Conservation (phyloP, 2,888 invertebrate genomes). For the Protula sp. region DNA sequence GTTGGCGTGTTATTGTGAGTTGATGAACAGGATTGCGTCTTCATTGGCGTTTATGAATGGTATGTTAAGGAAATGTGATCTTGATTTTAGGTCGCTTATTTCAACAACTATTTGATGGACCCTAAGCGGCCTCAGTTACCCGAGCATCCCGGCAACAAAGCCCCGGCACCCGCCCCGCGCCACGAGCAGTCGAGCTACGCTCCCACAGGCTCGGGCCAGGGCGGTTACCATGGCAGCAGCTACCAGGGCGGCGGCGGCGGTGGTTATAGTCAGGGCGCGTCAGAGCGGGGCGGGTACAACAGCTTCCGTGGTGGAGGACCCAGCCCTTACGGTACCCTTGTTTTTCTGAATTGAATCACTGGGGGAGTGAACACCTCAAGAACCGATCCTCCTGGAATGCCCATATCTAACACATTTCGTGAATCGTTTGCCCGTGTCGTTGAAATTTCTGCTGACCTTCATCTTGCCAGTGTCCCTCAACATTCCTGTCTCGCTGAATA, state of each 20-base stretch:
- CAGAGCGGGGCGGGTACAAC: neutral
- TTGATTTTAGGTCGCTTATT: constrained; percentile 74
- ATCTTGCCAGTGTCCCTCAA: too few species aligned
- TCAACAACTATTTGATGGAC: constrained; percentile 92
- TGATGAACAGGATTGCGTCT: too few species aligned
- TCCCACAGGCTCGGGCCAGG: constrained; percentile 6
- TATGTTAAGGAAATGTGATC: too few species aligned
- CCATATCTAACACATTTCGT: too few species aligned
- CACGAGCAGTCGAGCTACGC: constrained; percentile 15
- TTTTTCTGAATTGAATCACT: too few species aligned
- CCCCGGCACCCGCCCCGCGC: constrained; percentile 13
- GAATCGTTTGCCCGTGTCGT: too few species aligned
- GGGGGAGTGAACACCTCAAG: too few species aligned
- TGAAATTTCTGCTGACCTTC: too few species aligned
- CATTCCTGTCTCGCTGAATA: too few species aligned
- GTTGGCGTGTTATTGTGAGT: too few species aligned
- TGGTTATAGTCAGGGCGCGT: neutral
- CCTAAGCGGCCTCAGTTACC: constrained; percentile 89
- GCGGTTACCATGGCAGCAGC: constrained; percentile 1
- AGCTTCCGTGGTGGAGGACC: neutral
- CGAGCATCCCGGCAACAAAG: constrained; percentile 59
- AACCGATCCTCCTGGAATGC: too few species aligned
- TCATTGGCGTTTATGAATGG: too few species aligned
- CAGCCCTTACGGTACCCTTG: neutral
- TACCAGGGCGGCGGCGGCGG: neutral